These are phyloP conservation scores for Myoxocephalus aenaeus DNA, from an alignment of 2,797 vertebrate species.

Conservation along the genomic window DNA sequence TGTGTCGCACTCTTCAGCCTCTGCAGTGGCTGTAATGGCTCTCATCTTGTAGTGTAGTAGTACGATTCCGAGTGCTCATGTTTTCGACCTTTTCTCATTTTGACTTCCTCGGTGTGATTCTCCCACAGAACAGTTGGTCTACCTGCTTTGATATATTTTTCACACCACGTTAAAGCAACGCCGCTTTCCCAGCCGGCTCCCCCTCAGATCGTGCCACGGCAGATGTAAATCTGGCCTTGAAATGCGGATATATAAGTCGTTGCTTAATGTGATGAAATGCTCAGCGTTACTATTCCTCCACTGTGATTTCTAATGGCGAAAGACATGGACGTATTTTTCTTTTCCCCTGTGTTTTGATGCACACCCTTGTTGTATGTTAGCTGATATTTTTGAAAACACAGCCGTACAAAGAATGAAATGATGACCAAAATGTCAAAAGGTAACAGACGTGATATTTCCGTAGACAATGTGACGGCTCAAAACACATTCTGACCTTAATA, in stretches of 20 bases:
- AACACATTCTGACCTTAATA: not conserved
- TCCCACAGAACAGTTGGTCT: conserved; percentile 12
- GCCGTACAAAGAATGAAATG: not conserved
- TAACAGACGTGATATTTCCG: not conserved
- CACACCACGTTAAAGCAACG: conserved; percentile 4
- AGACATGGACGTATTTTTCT: not conserved
- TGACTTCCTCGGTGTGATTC: conserved; percentile 31
- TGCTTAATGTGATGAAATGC: conserved; percentile 34
- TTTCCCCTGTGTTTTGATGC: not conserved
- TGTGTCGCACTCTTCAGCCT: conserved; percentile 21
- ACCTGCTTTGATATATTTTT: conserved; percentile 18
- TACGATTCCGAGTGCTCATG: conserved; percentile 29
- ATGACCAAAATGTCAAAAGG: not conserved
- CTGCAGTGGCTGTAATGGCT: conserved; percentile 27
- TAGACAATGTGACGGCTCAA: not conserved
- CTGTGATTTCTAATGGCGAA: conserved; percentile 5
- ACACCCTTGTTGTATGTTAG: conserved; percentile 5
- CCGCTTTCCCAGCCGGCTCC: conserved; percentile 31
- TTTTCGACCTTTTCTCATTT: conserved; percentile 47
- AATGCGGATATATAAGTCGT: conserved; percentile 26
- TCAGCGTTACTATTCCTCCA: not conserved
- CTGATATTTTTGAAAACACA: conserved; percentile 20
- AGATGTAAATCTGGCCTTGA: conserved; percentile 36
- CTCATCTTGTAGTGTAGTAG: conserved; percentile 20
- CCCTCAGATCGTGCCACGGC: conserved; percentile 33